Base-by-base conservation (phyloP, 2,797 vertebrate species). In the Ibycter americanus region DNA sequence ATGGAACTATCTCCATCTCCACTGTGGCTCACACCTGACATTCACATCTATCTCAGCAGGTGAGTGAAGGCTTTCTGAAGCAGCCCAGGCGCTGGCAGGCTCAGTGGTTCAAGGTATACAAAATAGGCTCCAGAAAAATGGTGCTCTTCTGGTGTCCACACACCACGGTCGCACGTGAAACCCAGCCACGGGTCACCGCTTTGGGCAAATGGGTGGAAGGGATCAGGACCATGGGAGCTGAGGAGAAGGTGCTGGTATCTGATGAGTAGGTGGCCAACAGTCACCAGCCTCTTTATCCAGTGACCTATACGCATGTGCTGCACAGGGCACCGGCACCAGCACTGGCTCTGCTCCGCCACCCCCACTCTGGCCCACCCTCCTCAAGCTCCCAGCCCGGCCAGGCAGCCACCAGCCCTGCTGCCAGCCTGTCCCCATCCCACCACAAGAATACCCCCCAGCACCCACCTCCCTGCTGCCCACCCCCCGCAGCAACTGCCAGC, bases 121-220 rank as follows among this genome's bases (percentile, higher is more conserved):
- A 55, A 90, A n/a, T n/a, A n/a, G n/a, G n/a, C n/a, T n/a, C n/a
- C n/a, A n/a, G n/a, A n/a, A n/a, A n/a, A n/a, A n/a, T n/a, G n/a
- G n/a, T n/a, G n/a, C n/a, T n/a, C n/a, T n/a, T n/a, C 42, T 0
- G 1, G 34, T 52, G 29, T 26, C n/a, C 52, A 7, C 15, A 2
- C 26, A 32, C 29, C 83, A 56, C 1, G 0, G 15, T 40, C 10
- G 4, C 29, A 13, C 0, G 2, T 23, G 59, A 63, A 89, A 63
- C 21, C 31, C 78, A 66, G 34, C 15, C 2, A 1, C 1, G 3
- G 40, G 25, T 62, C 66, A 42, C 32, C 42, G 17, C 58, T 63
- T 74, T 4, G 26, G 29, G 59, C 61, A 67, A 71, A 66, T 7
- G 44, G 31, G 25, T 68, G 36, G 27, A 32, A 47, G 32, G 62